These are phyloP conservation scores for Suillia variegata DNA, from an alignment of 2,888 invertebrate genomes.

Conservation along the genomic window DNA sequence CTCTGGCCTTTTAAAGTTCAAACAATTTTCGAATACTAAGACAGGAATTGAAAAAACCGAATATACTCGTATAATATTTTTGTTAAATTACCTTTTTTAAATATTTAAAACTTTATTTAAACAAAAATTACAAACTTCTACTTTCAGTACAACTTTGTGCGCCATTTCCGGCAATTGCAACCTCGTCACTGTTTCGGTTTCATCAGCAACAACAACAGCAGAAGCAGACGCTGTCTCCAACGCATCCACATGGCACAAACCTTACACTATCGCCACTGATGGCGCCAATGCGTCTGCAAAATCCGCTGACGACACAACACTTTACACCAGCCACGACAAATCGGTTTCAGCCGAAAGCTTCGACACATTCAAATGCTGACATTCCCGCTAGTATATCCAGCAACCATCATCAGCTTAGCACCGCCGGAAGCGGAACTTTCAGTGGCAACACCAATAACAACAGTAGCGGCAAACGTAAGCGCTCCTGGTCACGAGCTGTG, in stretches of 20 bases:
- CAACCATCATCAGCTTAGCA: background rate
- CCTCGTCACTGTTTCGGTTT: conserved; percentile 46
- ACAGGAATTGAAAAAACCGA: too few species aligned
- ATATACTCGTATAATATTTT: too few species aligned
- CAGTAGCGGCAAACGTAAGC: conserved; percentile 71
- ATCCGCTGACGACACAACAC: conserved; percentile 35
- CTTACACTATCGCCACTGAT: conserved; percentile 40
- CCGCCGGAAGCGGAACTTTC: background rate
- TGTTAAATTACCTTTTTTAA: too few species aligned
- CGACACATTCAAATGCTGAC: conserved; percentile 34
- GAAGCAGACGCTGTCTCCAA: conserved; percentile 28
- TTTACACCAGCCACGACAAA: conserved; percentile 31
- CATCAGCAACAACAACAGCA: conserved; percentile 44
- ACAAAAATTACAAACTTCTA: background rate
- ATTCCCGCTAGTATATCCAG: conserved; percentile 10
- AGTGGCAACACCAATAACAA: conserved; percentile 6
- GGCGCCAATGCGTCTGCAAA: conserved; percentile 48
- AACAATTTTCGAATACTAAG: too few species aligned
- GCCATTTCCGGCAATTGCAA: conserved; percentile 41
- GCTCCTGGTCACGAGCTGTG: conserved; percentile 94
- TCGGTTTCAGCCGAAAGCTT: conserved; percentile 42
- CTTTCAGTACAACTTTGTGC: conserved; percentile 30
- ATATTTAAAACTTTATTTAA: too few species aligned
- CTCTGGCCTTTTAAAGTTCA: too few species aligned
- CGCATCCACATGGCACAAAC: conserved; percentile 32